Conservation (phyloP, 2,113 vertebrate species). For the Corythoichthys intestinalis region DNA sequence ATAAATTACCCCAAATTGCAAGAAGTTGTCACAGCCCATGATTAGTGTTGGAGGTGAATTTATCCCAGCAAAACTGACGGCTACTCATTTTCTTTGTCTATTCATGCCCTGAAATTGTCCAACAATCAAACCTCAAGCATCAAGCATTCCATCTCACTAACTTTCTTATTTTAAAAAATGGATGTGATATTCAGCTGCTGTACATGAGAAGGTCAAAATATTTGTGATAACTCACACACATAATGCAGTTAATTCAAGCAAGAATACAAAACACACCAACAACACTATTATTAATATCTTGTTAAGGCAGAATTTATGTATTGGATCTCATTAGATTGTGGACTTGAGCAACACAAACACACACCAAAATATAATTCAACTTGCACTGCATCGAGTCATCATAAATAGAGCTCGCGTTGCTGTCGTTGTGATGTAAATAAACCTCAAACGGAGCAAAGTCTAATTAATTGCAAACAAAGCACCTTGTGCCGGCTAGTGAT, state of each 20-base stretch:
- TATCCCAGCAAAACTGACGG: too few species aligned
- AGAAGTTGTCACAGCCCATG: too few species aligned
- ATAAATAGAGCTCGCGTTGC: neutral
- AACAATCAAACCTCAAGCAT: too few species aligned
- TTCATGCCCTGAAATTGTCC: too few species aligned
- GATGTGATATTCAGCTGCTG: neutral
- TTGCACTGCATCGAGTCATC: neutral
- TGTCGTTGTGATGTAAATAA: conserved; percentile 29
- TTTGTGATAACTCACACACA: neutral
- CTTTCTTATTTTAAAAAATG: neutral
- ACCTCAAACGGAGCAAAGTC: conserved; percentile 21
- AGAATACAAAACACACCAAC: too few species aligned
- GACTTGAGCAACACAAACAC: neutral
- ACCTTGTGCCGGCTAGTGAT: conserved; percentile 22
- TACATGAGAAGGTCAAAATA: neutral
- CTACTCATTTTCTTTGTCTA: too few species aligned
- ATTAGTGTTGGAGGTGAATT: too few species aligned
- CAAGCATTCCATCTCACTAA: too few species aligned
- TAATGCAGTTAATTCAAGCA: too few species aligned
- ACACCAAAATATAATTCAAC: neutral
- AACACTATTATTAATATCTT: neutral
- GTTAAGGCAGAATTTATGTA: neutral
- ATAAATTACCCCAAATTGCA: too few species aligned
- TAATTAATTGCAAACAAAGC: conserved; percentile 47
- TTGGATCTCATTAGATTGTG: conserved; percentile 1